Evolutionary conservation across 2,113 vertebrate genomes (phyloP).

Genomic region (Oenanthe oenanthe): DNA sequence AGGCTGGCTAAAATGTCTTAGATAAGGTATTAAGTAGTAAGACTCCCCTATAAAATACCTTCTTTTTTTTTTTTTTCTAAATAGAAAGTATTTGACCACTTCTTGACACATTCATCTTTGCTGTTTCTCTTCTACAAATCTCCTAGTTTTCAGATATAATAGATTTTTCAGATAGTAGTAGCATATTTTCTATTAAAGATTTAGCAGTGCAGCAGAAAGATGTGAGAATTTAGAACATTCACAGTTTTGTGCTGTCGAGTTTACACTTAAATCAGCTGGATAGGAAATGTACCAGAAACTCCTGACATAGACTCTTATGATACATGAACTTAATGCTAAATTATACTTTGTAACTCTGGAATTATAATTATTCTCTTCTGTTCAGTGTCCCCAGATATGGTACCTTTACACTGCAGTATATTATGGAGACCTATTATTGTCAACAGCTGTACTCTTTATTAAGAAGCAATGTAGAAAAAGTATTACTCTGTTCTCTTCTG

Average conservation of each 20-base stretch:
- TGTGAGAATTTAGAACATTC: neutral
- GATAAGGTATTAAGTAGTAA: neutral
- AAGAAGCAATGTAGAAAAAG: neutral
- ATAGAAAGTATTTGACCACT: neutral
- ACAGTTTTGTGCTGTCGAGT: neutral
- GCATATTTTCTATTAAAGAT: neutral
- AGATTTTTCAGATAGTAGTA: neutral
- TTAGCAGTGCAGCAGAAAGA: neutral
- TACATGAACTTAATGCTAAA: neutral
- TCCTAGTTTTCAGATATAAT: neutral
- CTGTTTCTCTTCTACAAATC: neutral
- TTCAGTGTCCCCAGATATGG: neutral
- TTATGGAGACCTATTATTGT: neutral
- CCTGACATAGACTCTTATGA: neutral
- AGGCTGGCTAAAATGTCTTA: neutral
- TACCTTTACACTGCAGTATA: neutral
- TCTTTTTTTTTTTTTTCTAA: neutral
- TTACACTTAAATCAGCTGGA: neutral
- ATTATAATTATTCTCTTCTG: neutral
- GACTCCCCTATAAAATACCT: neutral
- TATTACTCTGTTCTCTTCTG: neutral
- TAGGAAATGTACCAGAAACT: neutral
- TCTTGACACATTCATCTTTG: neutral
- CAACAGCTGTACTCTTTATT: neutral
- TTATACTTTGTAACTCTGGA: neutral